Percentiles rank a stretch among this genome's conserved stretches.
These are phyloP conservation scores for Atrina japonica DNA, from an alignment of 2,888 invertebrate species.

Conservation along the genomic window DNA sequence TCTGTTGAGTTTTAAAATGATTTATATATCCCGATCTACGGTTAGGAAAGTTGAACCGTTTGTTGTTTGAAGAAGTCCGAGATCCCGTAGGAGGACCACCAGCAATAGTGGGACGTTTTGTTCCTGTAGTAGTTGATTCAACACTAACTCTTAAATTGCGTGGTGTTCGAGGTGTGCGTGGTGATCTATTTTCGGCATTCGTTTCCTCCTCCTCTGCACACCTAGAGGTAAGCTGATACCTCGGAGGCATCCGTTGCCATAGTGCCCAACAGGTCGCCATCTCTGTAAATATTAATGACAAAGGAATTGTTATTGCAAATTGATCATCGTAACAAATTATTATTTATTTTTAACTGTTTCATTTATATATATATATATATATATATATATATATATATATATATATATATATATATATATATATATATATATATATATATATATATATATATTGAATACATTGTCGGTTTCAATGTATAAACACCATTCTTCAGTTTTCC, in stretches of 20 bases:
- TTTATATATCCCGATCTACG: conserved; percentile 64
- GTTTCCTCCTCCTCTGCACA: conserved; percentile 42
- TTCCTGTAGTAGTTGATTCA: not conserved
- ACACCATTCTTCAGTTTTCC: too few relatives aligned
- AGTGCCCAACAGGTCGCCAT: conserved; percentile 66
- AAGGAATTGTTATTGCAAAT: too few relatives aligned
- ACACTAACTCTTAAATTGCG: conserved; percentile 2
- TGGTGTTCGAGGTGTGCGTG: conserved; percentile 28
- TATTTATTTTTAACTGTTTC: too few relatives aligned
- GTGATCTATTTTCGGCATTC: conserved; percentile 12
- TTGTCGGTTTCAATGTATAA: too few relatives aligned
- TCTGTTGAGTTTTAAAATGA: conserved; percentile 60
- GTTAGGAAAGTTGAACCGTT: conserved; percentile 51
- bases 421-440: too few relatives aligned
- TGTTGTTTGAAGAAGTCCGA: not conserved
- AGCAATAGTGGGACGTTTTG: conserved; percentile 12
- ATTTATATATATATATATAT: too few relatives aligned
- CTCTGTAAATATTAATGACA: conserved; percentile 36
- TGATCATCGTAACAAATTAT: too few relatives aligned
- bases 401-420: too few relatives aligned
- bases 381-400: too few relatives aligned
- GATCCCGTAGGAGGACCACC: conserved; percentile 11
- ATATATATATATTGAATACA: too few relatives aligned
- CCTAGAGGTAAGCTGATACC: conserved; percentile 64
- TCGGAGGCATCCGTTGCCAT: conserved; percentile 67